Evolutionary conservation across 2,888 invertebrate genomes (phyloP).

Genomic region (Microplitis deprimator): DNA sequence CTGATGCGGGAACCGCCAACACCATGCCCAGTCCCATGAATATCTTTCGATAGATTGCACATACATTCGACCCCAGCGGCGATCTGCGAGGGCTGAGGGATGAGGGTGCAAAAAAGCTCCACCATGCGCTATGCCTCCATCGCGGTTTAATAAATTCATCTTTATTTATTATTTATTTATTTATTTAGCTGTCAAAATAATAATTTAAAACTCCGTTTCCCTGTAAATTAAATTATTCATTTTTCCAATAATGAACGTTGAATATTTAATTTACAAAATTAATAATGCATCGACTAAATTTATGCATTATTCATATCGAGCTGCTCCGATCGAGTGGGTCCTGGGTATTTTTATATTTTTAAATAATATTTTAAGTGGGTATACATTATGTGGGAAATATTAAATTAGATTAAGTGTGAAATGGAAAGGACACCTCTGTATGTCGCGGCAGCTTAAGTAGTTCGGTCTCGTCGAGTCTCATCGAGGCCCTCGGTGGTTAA

Average conservation of each 20-base stretch:
- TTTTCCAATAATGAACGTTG: neutral
- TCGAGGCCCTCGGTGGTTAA: neutral
- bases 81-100: neutral
- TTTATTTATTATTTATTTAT: too few relatives aligned
- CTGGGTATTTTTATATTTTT: neutral
- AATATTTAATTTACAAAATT: neutral
- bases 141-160: too few relatives aligned
- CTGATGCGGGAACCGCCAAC: slow-evolving; percentile 48
- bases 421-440: neutral
- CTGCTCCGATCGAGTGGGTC: neutral
- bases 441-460: too few relatives aligned
- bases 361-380: neutral
- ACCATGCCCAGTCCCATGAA: slow-evolving; percentile 68
- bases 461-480: neutral
- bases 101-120: too few relatives aligned
- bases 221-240: neutral
- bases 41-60: slow-evolving; percentile 72
- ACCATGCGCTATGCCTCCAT: too few relatives aligned
- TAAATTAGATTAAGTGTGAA: neutral
- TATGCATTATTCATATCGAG: neutral
- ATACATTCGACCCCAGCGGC: slow-evolving; percentile 52
- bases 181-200: too few relatives aligned
- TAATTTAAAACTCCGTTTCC: too few relatives aligned
- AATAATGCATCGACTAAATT: neutral
- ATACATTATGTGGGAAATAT: neutral